phyloP scores from a whole-genome alignment of 1,140 invertebrate genomes.

The Drosophila sulfurigaster region DNA sequence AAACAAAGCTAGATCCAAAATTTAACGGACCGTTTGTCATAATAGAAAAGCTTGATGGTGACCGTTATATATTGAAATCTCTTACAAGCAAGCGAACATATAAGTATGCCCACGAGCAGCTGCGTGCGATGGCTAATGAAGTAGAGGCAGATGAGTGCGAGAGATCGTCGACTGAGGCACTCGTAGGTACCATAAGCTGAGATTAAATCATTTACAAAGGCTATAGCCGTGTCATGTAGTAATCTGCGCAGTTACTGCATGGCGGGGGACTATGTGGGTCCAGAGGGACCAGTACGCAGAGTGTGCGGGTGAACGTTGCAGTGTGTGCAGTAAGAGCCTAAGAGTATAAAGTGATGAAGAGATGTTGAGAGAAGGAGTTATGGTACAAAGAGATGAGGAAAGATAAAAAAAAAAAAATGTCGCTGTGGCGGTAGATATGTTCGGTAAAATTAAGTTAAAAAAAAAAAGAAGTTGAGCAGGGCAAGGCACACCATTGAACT shows the following conservation, averaged over 20 bases:
- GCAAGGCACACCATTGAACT: too few relatives aligned
- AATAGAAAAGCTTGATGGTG: constrained; percentile 10
- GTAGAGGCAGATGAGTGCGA: constrained; percentile 9
- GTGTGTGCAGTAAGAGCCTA: constrained; percentile 21
- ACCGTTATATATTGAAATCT: not conserved
- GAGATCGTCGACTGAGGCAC: not conserved
- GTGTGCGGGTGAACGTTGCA: constrained; percentile 8
- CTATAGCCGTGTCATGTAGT: constrained; percentile 9
- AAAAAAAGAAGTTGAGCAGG: too few relatives aligned
- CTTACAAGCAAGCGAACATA: not conserved
- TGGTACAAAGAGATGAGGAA: not conserved
- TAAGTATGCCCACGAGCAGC: constrained; percentile 4
- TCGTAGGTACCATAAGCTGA: too few relatives aligned
- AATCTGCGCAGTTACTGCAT: constrained; percentile 15
- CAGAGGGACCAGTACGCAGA: constrained; percentile 6
- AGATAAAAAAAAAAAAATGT: too few relatives aligned
- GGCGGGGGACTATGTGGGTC: constrained; percentile 24
- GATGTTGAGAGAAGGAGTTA: not conserved
- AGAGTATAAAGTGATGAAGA: not conserved
- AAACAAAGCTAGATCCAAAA: too few relatives aligned
- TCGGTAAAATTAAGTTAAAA: too few relatives aligned
- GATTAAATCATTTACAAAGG: not conserved
- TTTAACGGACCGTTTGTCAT: constrained; percentile 3
- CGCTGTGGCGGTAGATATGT: too few relatives aligned
- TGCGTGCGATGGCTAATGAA: constrained; percentile 3